A percentile compares a stretch with the other conserved stretches of the same genome.
Conservation (phyloP, 2,888 invertebrate genomes). For the Baccha elongata region DNA sequence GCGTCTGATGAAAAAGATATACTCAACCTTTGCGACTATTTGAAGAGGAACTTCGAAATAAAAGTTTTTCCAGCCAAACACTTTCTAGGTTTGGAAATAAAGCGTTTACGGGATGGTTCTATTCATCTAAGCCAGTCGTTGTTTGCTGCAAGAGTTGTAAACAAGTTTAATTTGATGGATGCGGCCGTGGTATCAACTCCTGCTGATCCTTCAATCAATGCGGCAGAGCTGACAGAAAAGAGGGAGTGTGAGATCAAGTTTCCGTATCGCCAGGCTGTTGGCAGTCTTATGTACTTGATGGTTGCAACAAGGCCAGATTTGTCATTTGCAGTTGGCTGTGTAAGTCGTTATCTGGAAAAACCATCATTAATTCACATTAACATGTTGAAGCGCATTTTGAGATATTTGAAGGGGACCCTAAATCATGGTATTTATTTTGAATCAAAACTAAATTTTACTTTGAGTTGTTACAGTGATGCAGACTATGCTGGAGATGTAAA, state of each 20-base stretch:
- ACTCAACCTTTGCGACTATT: constrained; percentile 42
- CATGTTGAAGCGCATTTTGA: constrained; percentile 14
- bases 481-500: constrained; percentile 19
- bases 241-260: background rate
- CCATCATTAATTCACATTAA: background rate
- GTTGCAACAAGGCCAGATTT: constrained; percentile 19
- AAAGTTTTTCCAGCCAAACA: too few species aligned
- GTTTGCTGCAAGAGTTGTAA: background rate
- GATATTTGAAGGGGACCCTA: constrained; percentile 9
- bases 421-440: constrained; percentile 5
- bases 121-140: too few species aligned
- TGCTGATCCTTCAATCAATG: constrained; percentile 4
- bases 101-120: too few species aligned
- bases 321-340: constrained; percentile 13
- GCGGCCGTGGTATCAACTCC: constrained; percentile 9
- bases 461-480: constrained; percentile 24
- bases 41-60: constrained; percentile 79
- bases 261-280: constrained; percentile 10
- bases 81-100: constrained; percentile 1
- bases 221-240: background rate
- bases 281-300: constrained; percentile 20
- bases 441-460: constrained; percentile 13
- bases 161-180: constrained; percentile 2
- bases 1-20: constrained; percentile 49
- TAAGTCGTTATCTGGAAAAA: constrained; percentile 8